Conservation (phyloP, 2,888 invertebrate species). For the Odontothrips loti region DNA sequence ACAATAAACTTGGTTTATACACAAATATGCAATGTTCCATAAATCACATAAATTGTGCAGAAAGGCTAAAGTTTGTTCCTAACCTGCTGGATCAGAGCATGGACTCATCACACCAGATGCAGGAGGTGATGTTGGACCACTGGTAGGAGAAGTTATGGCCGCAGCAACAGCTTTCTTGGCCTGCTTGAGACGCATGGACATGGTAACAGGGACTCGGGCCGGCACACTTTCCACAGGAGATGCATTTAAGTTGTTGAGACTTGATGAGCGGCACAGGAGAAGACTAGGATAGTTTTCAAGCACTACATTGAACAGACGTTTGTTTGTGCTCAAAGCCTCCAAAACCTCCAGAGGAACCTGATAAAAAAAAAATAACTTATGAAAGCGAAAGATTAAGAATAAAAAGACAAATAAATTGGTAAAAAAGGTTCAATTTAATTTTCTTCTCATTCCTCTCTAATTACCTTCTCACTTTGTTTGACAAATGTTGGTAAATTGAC, state of each 20-base stretch:
- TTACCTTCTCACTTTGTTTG: conserved; percentile 62
- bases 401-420: conserved; percentile 28
- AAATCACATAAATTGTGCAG: neutral
- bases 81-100: neutral
- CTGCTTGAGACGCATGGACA: conserved; percentile 59
- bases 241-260: conserved; percentile 46
- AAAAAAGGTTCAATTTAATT: conserved; percentile 35
- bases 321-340: conserved; percentile 60
- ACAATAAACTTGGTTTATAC: neutral
- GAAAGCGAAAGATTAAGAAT: conserved; percentile 27
- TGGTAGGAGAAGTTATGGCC: neutral
- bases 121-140: neutral
- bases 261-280: conserved; percentile 51
- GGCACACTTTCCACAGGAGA: conserved; percentile 45
- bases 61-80: neutral
- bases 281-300: conserved; percentile 69
- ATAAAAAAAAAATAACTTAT: conserved; percentile 40
- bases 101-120: neutral
- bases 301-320: conserved; percentile 63
- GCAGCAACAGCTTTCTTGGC: conserved; percentile 38
- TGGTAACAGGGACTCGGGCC: conserved; percentile 56
- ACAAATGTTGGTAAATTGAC: conserved; percentile 72
- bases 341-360: conserved; percentile 62
- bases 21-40: neutral
- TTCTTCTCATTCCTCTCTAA: conserved; percentile 65